These are phyloP conservation scores for Actenoides hombroni DNA, from an alignment of 2,113 vertebrate species.

Conservation along the genomic window DNA sequence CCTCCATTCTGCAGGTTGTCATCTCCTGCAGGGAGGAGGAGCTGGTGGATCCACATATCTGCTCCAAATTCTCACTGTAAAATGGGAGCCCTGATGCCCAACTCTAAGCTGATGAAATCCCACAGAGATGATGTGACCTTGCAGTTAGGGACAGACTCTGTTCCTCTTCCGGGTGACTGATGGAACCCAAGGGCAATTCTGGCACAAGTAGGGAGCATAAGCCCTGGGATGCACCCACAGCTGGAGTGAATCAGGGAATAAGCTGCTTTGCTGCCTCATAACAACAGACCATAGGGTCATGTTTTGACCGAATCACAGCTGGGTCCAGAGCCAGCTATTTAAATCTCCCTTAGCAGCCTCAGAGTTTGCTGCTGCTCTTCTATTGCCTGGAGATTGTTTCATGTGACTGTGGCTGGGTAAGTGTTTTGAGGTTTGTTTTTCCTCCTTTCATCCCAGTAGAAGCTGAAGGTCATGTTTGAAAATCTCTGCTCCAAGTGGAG, in stretches of 20 bases:
- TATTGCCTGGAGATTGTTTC: not conserved
- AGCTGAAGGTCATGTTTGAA: not conserved
- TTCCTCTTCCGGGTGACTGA: not conserved
- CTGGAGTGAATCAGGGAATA: not conserved
- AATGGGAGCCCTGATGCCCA: not conserved
- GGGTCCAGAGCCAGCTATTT: not conserved
- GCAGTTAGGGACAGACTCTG: not conserved
- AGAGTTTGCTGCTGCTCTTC: not conserved
- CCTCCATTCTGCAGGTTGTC: not conserved
- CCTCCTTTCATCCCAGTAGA: rapidly evolving
- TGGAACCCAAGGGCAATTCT: not conserved
- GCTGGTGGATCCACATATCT: not conserved
- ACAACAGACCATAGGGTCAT: not conserved
- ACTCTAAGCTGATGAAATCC: not conserved
- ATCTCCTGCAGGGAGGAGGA: not conserved
- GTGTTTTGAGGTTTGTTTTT: not conserved
- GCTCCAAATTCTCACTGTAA: not conserved
- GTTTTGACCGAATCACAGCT: not conserved
- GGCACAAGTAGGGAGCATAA: not conserved
- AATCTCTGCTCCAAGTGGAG: not conserved
- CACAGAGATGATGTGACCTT: not conserved
- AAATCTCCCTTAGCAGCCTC: not conserved
- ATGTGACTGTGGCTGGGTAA: not conserved
- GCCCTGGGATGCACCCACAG: not conserved
- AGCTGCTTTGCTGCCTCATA: not conserved